phyloP scores from a whole-genome alignment of 2,113 vertebrate genomes.

The Gila orcuttii region DNA sequence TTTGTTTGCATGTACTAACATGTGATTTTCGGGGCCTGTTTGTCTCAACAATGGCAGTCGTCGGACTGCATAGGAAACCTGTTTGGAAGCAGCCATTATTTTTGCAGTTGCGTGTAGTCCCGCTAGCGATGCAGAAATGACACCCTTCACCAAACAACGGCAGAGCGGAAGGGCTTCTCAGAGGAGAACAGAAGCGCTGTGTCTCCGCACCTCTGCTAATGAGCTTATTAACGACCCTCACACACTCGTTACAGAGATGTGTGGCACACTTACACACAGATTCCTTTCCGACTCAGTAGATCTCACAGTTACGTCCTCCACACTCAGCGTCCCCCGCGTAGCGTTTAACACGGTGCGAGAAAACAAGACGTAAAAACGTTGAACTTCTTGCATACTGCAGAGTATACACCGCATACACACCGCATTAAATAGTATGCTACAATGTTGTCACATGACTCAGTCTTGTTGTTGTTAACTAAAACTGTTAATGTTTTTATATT shows the following conservation, averaged over 20 bases:
- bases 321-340: background rate
- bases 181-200: constrained; percentile 40
- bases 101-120: background rate
- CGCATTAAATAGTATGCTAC: background rate
- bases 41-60: background rate
- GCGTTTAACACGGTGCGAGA: background rate
- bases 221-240: constrained; percentile 39
- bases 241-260: background rate
- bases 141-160: background rate
- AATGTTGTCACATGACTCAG: no score
- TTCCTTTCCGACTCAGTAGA: background rate
- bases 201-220: constrained; percentile 38
- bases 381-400: background rate
- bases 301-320: background rate
- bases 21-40: no score
- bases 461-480: no score
- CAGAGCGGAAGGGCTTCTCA: background rate
- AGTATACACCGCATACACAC: background rate
- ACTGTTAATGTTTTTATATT: no score
- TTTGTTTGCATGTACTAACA: background rate
- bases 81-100: background rate
- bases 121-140: background rate
- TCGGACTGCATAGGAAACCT: background rate
- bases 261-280: background rate
- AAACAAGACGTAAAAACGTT: background rate